Evolutionary conservation across 2,797 vertebrate species (phyloP).

Genomic region (Steatocranus sp.): DNA sequence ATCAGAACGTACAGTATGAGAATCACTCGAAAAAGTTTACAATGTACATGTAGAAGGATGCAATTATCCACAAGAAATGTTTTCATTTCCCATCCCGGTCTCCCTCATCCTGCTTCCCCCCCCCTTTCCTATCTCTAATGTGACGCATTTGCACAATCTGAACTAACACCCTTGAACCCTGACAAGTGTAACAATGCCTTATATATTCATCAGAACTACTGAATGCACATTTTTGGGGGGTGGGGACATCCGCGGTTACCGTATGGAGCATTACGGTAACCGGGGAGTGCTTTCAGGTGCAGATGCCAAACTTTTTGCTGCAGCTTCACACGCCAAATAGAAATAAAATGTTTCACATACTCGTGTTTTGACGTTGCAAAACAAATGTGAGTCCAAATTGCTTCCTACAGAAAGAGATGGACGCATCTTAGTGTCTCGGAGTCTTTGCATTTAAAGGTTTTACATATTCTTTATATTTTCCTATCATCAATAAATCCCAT

Average conservation of each 20-base stretch:
- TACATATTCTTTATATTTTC: background rate
- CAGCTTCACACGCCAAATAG: background rate
- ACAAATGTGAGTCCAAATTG: no score
- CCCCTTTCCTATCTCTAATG: constrained; percentile 24
- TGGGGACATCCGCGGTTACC: constrained; percentile 58
- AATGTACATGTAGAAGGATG: constrained; percentile 62
- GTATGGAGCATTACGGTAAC: constrained; percentile 64
- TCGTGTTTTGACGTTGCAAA: background rate
- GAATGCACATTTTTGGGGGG: constrained; percentile 66
- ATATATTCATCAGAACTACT: constrained; percentile 81
- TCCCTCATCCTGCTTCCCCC: constrained; percentile 3
- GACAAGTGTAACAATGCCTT: constrained; percentile 83
- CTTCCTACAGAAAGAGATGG: background rate
- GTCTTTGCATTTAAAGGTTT: background rate
- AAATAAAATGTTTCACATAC: background rate
- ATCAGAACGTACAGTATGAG: constrained; percentile 42
- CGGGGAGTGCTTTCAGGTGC: constrained; percentile 72
- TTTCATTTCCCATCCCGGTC: constrained; percentile 24
- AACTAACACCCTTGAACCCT: constrained; percentile 71
- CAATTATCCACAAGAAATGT: constrained; percentile 46
- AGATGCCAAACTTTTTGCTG: constrained; percentile 48
- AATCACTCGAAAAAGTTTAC: constrained; percentile 71
- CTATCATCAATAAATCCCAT: background rate
- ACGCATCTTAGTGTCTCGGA: background rate
- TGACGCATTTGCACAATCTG: constrained; percentile 76